Evolutionary conservation across 2,797 vertebrate species (phyloP).

Genomic region (Gastrophryne carolinensis): DNA sequence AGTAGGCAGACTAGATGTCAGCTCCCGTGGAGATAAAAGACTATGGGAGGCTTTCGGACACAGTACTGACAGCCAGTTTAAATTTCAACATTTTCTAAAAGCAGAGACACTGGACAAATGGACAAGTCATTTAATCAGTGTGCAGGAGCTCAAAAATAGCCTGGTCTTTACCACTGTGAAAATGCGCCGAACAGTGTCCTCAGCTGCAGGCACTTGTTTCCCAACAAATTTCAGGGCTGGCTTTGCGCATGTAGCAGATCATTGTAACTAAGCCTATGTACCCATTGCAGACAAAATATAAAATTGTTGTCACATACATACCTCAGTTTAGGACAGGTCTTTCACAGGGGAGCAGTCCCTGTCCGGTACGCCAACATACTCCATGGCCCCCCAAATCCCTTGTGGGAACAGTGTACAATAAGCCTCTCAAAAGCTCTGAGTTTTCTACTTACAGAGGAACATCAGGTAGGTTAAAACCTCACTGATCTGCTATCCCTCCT

Average conservation of each 20-base stretch:
- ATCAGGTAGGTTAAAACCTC: too few species aligned
- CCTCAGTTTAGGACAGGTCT: too few species aligned
- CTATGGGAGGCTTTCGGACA: not conserved
- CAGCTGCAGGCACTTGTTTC: not conserved
- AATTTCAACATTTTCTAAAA: conserved; percentile 31
- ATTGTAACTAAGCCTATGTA: not conserved
- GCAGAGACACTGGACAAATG: conserved; percentile 1
- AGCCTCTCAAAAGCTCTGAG: too few species aligned
- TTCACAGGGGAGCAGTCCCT: too few species aligned
- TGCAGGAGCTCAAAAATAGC: not conserved
- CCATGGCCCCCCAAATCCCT: too few species aligned
- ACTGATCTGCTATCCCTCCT: too few species aligned
- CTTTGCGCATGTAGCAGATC: not conserved
- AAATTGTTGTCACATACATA: too few species aligned
- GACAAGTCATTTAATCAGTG: not conserved
- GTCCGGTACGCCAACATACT: too few species aligned
- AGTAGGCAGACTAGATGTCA: conserved; percentile 28
- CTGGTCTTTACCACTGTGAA: not conserved
- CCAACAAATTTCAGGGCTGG: not conserved
- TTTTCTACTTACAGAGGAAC: too few species aligned
- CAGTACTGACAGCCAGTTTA: conserved; percentile 19
- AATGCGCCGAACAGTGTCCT: not conserved
- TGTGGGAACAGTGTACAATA: too few species aligned
- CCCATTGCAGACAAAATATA: too few species aligned
- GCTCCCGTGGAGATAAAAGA: conserved; percentile 42